Percentiles rank a stretch among this genome's conserved stretches.
phyloP scores from a whole-genome alignment of 2,797 vertebrate species.

The Bufotes viridis region DNA sequence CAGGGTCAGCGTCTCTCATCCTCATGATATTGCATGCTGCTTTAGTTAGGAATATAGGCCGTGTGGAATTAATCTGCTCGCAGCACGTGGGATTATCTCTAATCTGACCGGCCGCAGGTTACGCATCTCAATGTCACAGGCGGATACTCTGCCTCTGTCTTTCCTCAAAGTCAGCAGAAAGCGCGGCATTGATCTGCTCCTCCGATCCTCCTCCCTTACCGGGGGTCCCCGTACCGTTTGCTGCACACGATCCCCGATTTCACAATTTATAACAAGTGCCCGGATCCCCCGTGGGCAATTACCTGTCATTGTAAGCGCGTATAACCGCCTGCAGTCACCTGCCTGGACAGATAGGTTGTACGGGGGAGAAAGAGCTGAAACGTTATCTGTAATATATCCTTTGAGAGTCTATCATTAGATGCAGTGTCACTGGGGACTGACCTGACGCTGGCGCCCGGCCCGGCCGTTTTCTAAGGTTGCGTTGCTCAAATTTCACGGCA shows the following conservation, averaged over 20 bases:
- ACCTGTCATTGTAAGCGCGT: not conserved
- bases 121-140: constrained; percentile 44
- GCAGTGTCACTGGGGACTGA: constrained; percentile 45
- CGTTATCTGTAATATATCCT: constrained; percentile 48
- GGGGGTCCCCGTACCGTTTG: not conserved
- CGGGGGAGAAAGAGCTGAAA: constrained; percentile 40
- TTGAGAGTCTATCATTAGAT: constrained; percentile 54
- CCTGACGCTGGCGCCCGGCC: constrained; percentile 48
- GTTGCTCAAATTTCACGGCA: constrained; percentile 46
- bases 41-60: constrained; percentile 49
- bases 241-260: too few species aligned
- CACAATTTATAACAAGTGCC: not conserved
- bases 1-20: not conserved
- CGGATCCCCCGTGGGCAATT: not conserved
- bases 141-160: not conserved
- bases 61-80: constrained; percentile 41
- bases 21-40: not conserved
- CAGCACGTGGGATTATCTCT: constrained; percentile 50
- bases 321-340: constrained; percentile 3
- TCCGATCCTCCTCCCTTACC: not conserved
- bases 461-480: constrained; percentile 42
- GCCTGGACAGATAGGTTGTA: constrained; percentile 24
- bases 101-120: constrained; percentile 50
- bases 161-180: not conserved
- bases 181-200: not conserved